Percentiles rank a stretch among this genome's conserved stretches.
Evolutionary conservation across 2,888 invertebrate species (phyloP).

Genomic region (Antitype chi): DNA sequence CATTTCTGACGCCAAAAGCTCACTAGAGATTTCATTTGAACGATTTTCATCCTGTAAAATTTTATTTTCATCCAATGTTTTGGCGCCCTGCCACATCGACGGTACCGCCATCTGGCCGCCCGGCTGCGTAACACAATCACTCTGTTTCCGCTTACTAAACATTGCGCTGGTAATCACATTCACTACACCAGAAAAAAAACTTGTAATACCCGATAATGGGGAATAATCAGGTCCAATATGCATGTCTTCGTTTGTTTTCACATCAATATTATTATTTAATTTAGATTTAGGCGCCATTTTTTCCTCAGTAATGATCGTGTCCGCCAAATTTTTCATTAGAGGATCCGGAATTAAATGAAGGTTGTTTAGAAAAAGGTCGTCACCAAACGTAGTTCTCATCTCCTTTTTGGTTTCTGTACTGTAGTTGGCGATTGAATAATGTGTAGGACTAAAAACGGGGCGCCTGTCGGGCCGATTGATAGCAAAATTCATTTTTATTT

Average conservation of each 20-base stretch:
- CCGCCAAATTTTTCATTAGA: conserved; percentile 84
- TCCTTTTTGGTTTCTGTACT: conserved; percentile 78
- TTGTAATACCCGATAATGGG: conserved; percentile 77
- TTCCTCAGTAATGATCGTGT: conserved; percentile 76
- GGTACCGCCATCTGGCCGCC: conserved; percentile 74
- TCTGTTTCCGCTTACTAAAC: conserved; percentile 77
- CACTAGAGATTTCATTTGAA: conserved; percentile 66
- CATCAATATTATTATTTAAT: conserved; percentile 54
- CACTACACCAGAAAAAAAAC: conserved; percentile 82
- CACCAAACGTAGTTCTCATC: conserved; percentile 76
- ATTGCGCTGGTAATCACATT: conserved; percentile 80
- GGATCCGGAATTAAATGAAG: conserved; percentile 82
- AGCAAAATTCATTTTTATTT: conserved; percentile 79
- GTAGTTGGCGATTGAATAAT: conserved; percentile 78
- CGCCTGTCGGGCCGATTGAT: conserved; percentile 80
- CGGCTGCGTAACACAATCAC: conserved; percentile 77
- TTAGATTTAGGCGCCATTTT: conserved; percentile 63
- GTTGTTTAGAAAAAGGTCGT: conserved; percentile 78
- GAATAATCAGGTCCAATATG: conserved; percentile 59
- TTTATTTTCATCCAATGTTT: conserved; percentile 81
- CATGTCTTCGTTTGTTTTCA: conserved; percentile 51
- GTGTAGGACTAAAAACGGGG: conserved; percentile 74
- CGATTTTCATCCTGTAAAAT: conserved; percentile 69
- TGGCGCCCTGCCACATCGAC: conserved; percentile 80
- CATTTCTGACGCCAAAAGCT: conserved; percentile 75